Evolutionary conservation across 35 echinoderm and acorn worm genomes (phyloP), one percentile per base, ranked within the genome.

Genomic region (Heliocidaris erythrogramma): DNA sequence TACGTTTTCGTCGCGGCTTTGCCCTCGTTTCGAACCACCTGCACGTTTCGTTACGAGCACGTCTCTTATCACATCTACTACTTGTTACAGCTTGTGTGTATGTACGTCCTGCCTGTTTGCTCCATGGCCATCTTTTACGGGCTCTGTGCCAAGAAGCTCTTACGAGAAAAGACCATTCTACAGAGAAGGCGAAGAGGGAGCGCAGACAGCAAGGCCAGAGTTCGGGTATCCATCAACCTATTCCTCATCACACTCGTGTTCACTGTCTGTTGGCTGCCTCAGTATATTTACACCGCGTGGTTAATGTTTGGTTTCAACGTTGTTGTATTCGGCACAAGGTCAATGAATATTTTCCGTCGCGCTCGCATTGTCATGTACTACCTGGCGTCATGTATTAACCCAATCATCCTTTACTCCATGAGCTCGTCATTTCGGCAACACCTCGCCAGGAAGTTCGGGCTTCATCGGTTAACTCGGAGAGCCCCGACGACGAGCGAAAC

Each of bases 121-220:
- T 92, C 91, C 47, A 92, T 92, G 91, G 48, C 91, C n/a, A 48
- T 92, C 91, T 92, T 92, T 59, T 92, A 92, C 91, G 91, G 48
- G 27, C 48, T 92, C n/a, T 92, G 91, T 48, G 91, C 91, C 47
- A 49, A 48, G 91, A 92, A 92, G 29, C 91, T 92, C 16, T 48
- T 92, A 11, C 11, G 24, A 32, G 49, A 92, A 48, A 92, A 92
- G 49, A 92, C 48, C 50, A 92, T 92, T 92, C 91, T 92, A 12
- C 91, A 92, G 18, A 47, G 91, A 4, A 32, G 91, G 14, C 47
- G 91, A 59, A 92, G 91, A 13, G 49, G 48, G 31, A 92, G 48
- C 18, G 91, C 91, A 50, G 91, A 92, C 13, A 48, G 21, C 47
- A 92, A 92, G 49, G 91, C 91, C 30, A 92, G 91, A 42, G n/a